Base-by-base conservation (phyloP, 2,113 vertebrate species). In the Leiothrix lutea region DNA sequence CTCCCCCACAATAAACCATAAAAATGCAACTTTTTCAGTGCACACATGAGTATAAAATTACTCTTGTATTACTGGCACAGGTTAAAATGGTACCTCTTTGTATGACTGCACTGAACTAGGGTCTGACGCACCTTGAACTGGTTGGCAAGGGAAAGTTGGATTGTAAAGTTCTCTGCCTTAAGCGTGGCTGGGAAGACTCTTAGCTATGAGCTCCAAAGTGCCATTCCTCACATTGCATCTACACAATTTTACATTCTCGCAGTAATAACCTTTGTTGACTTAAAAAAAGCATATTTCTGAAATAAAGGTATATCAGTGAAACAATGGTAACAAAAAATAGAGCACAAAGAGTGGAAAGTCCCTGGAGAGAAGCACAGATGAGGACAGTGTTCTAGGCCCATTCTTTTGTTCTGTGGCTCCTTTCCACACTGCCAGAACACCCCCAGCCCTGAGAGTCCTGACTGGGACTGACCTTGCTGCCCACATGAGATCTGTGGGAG, bases 161-260 rank as follows among this genome's bases (percentile, higher is more conserved):
- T 44, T 57, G 54, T 62, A 73, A 86, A 86, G 18, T 23, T 66
- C 69, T 66, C 42, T 1, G 0, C 61, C 64, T 38, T 21, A 22
- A n/a, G 20, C 33, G 40, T 40, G 0, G 0, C 26, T 47, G 51
- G 36, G 20, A 80, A 50, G 53, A 24, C 21, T 36, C 44, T 67
- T 35, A 17, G 15, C 51, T 61, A 14, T 48, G 38, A 70, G 66
- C 51, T 71, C 26, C 51, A 45, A 74, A 90, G 42, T 42, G 60
- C 47, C 31, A 12, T 80, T 65, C 42, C 40, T 70, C 58, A 38
- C 9, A 35, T 15, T 47, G 65, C 33, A 62, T 38, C 47, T 53
- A 31, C 21, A 44, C 33, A 12, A 14, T 64, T 91, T n/a, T 75
- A n/a, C 28, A 24, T 28, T 13, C 26, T 48, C 33, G 51, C n/a